These are phyloP conservation scores for Poecile montanus DNA, from an alignment of 2,797 vertebrate genomes.

Conservation along the genomic window DNA sequence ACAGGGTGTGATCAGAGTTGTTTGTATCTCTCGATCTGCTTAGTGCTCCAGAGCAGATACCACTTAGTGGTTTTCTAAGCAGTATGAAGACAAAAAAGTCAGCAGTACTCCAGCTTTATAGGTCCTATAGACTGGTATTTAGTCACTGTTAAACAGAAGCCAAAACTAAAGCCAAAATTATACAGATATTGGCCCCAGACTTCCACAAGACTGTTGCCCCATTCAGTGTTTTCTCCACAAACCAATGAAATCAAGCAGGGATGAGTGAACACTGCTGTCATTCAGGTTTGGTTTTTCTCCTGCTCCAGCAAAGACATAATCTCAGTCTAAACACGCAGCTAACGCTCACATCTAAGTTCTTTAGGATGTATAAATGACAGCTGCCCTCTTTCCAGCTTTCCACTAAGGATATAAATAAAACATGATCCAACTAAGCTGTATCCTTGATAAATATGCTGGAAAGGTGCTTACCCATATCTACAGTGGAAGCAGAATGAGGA, in stretches of 20 bases:
- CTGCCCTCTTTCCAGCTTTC: neutral
- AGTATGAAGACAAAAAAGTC: neutral
- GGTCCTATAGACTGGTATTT: neutral
- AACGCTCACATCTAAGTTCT: neutral
- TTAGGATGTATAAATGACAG: neutral
- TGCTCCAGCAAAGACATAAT: neutral
- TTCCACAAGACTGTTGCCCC: neutral
- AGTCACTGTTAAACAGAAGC: neutral
- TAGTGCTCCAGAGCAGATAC: neutral
- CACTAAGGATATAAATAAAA: constrained; percentile 15
- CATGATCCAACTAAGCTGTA: neutral
- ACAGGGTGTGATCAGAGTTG: neutral
- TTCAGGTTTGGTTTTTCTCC: neutral
- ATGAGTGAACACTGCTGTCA: neutral
- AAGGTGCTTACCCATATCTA: neutral
- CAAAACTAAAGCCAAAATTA: neutral
- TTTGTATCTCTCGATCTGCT: neutral
- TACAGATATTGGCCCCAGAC: neutral
- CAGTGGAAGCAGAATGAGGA: neutral
- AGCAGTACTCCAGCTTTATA: neutral
- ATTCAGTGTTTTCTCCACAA: neutral
- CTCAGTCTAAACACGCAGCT: neutral
- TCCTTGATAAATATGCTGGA: neutral
- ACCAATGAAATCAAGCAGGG: neutral
- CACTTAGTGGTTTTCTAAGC: neutral